Conservation (phyloP, 1,140 invertebrate genomes). For the Lamellibrachia luymesi region DNA sequence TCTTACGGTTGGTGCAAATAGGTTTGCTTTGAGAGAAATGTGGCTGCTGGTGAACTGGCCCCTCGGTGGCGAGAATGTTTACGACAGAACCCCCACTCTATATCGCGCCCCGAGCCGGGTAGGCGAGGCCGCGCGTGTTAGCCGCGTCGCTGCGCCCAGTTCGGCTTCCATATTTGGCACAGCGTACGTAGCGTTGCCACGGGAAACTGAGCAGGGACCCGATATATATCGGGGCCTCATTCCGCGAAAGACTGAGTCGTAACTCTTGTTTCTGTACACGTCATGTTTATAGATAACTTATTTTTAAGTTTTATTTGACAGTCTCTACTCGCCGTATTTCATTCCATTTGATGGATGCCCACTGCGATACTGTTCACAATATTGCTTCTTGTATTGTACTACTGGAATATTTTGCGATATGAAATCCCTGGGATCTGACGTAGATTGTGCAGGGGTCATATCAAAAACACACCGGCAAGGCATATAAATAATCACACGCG, state of each 20-base stretch:
- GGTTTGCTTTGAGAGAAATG: neutral
- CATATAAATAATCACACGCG: neutral
- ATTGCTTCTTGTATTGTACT: neutral
- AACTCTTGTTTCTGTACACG: neutral
- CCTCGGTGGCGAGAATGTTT: neutral
- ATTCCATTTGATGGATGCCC: neutral
- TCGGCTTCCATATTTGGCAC: conserved; percentile 3
- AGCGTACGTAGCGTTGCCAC: neutral
- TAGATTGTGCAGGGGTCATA: neutral
- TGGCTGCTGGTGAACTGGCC: neutral
- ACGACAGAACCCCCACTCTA: neutral
- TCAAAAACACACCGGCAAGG: neutral
- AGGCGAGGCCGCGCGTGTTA: neutral
- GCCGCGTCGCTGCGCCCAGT: neutral
- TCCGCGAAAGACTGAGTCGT: neutral
- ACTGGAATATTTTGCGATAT: neutral
- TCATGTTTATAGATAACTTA: neutral
- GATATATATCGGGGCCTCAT: neutral
- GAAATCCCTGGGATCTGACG: neutral
- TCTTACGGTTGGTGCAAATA: neutral
- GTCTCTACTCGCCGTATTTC: neutral
- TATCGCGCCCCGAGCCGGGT: neutral
- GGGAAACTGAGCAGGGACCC: neutral
- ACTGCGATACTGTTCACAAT: neutral
- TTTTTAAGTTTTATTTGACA: neutral